phyloP scores from a whole-genome alignment of 2,797 vertebrate genomes.

The Mus spretus region DNA sequence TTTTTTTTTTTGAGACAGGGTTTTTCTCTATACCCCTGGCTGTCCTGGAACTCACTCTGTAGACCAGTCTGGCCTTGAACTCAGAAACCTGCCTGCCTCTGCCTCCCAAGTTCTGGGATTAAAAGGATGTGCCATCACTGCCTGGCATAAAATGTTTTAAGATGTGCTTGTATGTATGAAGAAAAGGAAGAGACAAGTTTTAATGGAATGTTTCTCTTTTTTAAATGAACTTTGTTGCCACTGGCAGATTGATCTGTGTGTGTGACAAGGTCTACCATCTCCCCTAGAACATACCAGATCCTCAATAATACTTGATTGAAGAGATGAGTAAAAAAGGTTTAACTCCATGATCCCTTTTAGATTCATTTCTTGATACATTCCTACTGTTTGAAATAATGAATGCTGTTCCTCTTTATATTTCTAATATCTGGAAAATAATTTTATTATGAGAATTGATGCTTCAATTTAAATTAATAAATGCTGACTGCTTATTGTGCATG shows the following conservation, averaged over 20 bases:
- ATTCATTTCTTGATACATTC: neutral
- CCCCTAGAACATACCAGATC: neutral
- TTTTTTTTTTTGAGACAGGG: no score
- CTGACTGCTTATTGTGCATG: neutral
- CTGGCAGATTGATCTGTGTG: neutral
- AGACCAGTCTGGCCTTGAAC: no score
- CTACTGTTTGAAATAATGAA: neutral
- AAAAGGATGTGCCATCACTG: no score
- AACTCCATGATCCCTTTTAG: neutral
- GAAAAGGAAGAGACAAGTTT: neutral
- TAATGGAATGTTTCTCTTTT: constrained; percentile 10
- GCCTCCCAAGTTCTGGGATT: no score
- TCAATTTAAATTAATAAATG: constrained; percentile 51
- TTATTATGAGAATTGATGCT: constrained; percentile 50
- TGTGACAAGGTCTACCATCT: neutral
- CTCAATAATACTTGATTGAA: neutral
- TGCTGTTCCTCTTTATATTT: neutral
- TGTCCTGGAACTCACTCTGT: no score
- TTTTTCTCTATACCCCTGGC: no score
- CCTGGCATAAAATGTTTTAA: neutral
- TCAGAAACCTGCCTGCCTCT: no score
- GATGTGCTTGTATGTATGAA: neutral
- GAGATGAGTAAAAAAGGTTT: neutral
- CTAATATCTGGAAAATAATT: constrained; percentile 19
- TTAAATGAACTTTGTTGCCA: neutral